Base-by-base conservation (phyloP, 2,797 vertebrate genomes). In the Sebastolobus alascanus region DNA sequence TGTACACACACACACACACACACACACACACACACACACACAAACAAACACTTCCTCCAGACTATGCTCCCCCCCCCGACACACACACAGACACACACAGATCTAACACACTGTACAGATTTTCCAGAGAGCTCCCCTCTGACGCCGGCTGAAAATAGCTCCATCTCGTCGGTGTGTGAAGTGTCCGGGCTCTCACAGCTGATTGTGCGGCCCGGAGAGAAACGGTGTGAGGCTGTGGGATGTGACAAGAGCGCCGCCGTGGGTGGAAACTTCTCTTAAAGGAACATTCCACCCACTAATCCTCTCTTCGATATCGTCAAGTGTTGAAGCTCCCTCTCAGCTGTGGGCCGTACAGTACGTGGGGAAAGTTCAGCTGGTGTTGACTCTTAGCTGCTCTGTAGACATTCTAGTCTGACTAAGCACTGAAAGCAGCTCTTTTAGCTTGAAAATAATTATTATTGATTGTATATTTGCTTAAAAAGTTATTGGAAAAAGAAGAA, bases 121-220 rank as follows among this genome's bases (percentile, higher is more conserved):
- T 81, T 82, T 83, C 78, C 79, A 83, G 70, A 82, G 70, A 68
- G 73, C 76, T 88, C 55, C 70, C 20, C 77, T 84, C 79, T 87
- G 84, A 88, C 79, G 63, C 85, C 16, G 58, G 80, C 85, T 91
- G 90, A 80, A 89, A 92, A 91, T 92, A 94, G 88, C 84, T 68
- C 18, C 75, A 29, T 89, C 73, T 87, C 59, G 25, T 66, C 50
- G 37, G 65, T 84, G 83, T 84, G 81, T 86, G 84, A 90, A 91
- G 89, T 91, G 84, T 87, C 85, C 58, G 4, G 76, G 65, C 77
- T 73, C 82, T 87, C 76, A 37, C 82, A 89, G 83, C 83, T 89
- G 89, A 91, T 86, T 84, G 89, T 85, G 73, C 35, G 68, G 80
- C 82, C 46, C 40, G 1, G 43, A 59, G 43, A 86, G 66, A 65